Base-by-base conservation (phyloP, 2,113 vertebrate species). In the Ammodramus savannarum region DNA sequence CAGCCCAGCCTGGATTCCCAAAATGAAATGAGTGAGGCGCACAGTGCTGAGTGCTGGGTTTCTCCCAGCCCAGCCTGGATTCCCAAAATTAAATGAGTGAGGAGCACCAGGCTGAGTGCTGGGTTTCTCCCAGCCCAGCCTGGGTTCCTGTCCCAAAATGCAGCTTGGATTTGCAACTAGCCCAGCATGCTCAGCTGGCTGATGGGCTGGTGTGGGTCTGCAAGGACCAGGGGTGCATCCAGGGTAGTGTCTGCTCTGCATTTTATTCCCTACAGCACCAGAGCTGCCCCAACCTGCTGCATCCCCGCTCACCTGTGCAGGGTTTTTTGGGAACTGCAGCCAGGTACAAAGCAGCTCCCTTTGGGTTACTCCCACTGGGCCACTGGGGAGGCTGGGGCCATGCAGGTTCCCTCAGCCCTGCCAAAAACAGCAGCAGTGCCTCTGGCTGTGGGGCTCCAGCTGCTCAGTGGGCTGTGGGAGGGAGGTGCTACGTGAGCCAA, bases 171-270 rank as follows among this genome's bases (percentile, higher is more conserved):
- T 57, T 91, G 32, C 43, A 71, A 26, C 38, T 31, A 16, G 57
- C 1, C 0, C 52, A n/a, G 63, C 41, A 0, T 9, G 7, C 34
- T 68, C 62, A 61, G 13, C 46, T 43, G 62, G 39, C 67, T 85
- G 67, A 34, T 0, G 0, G 39, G 20, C 39, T 34, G 36, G 11
- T 1, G 3, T 19, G 58, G 15, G 10, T 23, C 63, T 76, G 72
- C 36, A 81, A 59, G n/a, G 34, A 14, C 27, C 44, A 16, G 6
- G 72, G 5, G 4, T 34, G 13, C 1, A 0, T 21, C 63, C 1
- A 3, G 57, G 43, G 9, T 11, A 29, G 0, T 2, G 31, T 31
- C 19, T 90, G 29, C 52, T 52, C 41, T 54, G 12, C 3, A 3
- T 81, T 77, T 66, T 16, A 29, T 44, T 52, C 31, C 36, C 65